Evolutionary conservation across 2,797 vertebrate genomes (phyloP).

Genomic region (Craterocephalus amniculus): DNA sequence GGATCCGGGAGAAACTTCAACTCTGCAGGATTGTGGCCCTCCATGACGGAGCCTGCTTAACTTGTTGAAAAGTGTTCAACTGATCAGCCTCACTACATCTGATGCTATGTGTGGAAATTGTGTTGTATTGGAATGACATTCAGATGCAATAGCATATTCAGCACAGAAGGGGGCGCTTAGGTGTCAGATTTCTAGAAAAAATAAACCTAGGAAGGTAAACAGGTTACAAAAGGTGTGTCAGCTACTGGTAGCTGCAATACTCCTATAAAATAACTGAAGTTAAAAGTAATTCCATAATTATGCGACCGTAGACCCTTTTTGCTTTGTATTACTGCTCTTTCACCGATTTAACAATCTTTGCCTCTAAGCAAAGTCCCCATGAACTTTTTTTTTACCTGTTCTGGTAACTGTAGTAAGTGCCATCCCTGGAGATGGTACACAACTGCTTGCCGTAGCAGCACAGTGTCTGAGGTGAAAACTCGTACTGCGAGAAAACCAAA

Average conservation of each 20-base stretch:
- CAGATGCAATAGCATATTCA: slow-evolving; percentile 52
- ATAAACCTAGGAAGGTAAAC: slow-evolving; percentile 4
- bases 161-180: slow-evolving; percentile 87
- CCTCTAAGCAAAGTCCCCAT: not conserved
- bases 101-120: slow-evolving; percentile 8
- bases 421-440: slow-evolving; percentile 98
- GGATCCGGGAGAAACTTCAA: no score
- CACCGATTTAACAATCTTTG: not conserved
- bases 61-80: not conserved
- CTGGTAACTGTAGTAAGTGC: slow-evolving; percentile 99
- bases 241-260: slow-evolving; percentile 9
- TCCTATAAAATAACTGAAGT: not conserved
- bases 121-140: slow-evolving; percentile 18
- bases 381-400: slow-evolving; percentile 88
- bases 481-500: slow-evolving; percentile 87
- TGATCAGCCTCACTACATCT: slow-evolving; percentile 18
- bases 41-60: not conserved
- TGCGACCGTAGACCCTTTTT: not conserved
- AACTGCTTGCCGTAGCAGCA: slow-evolving; percentile 99
- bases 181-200: slow-evolving; percentile 38
- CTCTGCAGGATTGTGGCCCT: no score
- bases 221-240: slow-evolving; percentile 14
- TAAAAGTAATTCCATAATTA: not conserved
- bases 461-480: slow-evolving; percentile 98
- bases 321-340: not conserved